Base-by-base conservation (phyloP, 2,888 invertebrate genomes). In the Calephelis perditalis region DNA sequence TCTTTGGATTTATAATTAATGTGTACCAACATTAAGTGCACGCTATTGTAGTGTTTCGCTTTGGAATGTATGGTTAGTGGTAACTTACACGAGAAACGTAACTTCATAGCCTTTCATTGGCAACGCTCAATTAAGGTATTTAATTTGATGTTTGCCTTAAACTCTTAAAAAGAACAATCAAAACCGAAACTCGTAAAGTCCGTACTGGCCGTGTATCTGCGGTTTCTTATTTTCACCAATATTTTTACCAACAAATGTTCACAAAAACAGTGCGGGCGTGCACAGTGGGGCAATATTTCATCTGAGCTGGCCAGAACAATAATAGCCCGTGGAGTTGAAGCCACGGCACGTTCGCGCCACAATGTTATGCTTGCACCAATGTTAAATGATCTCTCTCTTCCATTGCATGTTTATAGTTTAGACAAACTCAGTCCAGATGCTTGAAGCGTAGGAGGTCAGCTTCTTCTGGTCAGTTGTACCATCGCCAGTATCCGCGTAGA, bases 341-440 rank as follows among this genome's bases (percentile, higher is more conserved):
- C 89, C 89, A 86, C 87, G 89, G 89, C 89, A 90, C 89, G 89
- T 89, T 82, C 89, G 77, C 71, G 77, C 86, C 86, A 89, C 89
- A 89, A 87, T 89, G 89, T 89, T 75, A 79, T 76, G 74, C 70
- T 63, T 66, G 74, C 67, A 71, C 89, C 86, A 83, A 37, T 76
- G 58, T 78, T 71, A 47, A 54, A 44, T 66, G 86, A 79, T 65
- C 84, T 70, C 70, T 72, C 70, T 67, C 67, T 67, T 66, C 52
- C 47, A 55, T 60, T 61, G 59, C 59, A 52, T 65, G 45, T 59
- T 60, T 49, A 59, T 7, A 40, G 59, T 15, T 44, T 54, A 55
- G 60, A 71, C 68, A 68, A 70, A 70, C 65, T 63, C 56, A 58
- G 67, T 68, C 66, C 68, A 69, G 67, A 67, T 66, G 69, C 71